Base-by-base conservation (phyloP, 2,888 invertebrate genomes). In the Drosophila suboccidentalis region DNA sequence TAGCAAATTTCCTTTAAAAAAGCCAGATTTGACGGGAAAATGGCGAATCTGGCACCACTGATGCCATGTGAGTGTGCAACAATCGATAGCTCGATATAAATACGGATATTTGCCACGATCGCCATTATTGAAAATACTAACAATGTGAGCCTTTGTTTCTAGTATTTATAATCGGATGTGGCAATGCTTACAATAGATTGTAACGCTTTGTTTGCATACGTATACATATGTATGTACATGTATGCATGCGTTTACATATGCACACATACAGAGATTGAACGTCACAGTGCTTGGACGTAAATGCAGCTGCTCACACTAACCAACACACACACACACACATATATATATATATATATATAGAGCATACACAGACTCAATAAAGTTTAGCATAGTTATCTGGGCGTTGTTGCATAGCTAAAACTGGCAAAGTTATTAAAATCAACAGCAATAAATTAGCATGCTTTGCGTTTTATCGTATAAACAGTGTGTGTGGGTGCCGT, bases 361-460 rank as follows among this genome's bases (percentile, higher is more conserved):
- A 29, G 19, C 34, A 53, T 2, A 54, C 19, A 62, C 36, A 44
- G 26, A 59, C 65, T 44, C 75, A 78, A 78, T 78, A 78, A 70
- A 68, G 65, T 72, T 75, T 61, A 62, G 72, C 82, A 75, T 78
- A 78, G 72, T 87, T 81, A 78, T 75, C 67, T 77, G 71, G 79
- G 75, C 61, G 41, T 61, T 66, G 61, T 72, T 72, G 73, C 73
- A 66, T 65, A 54, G 50, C 61, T 26, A 67, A 74, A 78, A 58
- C 62, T 59, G 64, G 74, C 66, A 71, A 75, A 81, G 80, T 81
- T 87, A 83, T 87, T 82, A 83, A 83, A 83, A 87, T 83, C 87
- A 84, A 84, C 87, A 79, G 85, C 87, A 78, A 83, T 83, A 83
- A 87, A 83, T 83, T 82, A 84, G 79, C 85, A 87, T 87, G 75